Base-by-base conservation (phyloP, 2,888 invertebrate species). In the Drosophila testacea region DNA sequence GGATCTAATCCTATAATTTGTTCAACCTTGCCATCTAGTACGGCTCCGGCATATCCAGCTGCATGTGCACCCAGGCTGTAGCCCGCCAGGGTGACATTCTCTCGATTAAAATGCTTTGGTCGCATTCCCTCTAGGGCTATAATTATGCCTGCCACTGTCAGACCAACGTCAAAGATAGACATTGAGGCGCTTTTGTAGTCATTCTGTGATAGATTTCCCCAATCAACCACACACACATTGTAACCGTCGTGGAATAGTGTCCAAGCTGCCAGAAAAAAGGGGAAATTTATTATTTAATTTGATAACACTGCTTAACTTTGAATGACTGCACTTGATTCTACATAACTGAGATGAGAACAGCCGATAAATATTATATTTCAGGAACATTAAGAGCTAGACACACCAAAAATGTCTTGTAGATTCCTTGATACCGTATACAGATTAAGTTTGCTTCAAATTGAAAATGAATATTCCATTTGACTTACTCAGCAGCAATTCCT, bases 1-100 rank as follows among this genome's bases (percentile, higher is more conserved):
- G 92, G 93, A 89, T 92, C 92, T 52, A 92, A 77, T 6, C 92
- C 92, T 65, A 92, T 92, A 60, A 92, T 92, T 74, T 92, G 91
- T 66, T 92, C 92, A 47, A 92, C 74, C 64, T 88, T 65, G 0
- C 92, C 91, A 27, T 85, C 77, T 3, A 92, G 79, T 42, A 83
- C 81, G 4, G 89, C 78, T 0, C 92, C 92, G 0, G 92, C 90
- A 78, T 90, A 91, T 1, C 92, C 92, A 6, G 91, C 92, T 2
- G 92, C 92, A 86, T 92, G 92, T 28, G 92, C 92, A 4, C 92
- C 92, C 60, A 92, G 77, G 61, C 92, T 92, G 36, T 92, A 92
- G 7, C 92, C 92, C 11, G 92, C 91, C 13, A 92, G 63, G 32
- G 92, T 92, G 4, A 92, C 89, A 71, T 91, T 90, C 54, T 74